Conservation (phyloP, 1,140 invertebrate genomes). For the Aphelinus certus region DNA sequence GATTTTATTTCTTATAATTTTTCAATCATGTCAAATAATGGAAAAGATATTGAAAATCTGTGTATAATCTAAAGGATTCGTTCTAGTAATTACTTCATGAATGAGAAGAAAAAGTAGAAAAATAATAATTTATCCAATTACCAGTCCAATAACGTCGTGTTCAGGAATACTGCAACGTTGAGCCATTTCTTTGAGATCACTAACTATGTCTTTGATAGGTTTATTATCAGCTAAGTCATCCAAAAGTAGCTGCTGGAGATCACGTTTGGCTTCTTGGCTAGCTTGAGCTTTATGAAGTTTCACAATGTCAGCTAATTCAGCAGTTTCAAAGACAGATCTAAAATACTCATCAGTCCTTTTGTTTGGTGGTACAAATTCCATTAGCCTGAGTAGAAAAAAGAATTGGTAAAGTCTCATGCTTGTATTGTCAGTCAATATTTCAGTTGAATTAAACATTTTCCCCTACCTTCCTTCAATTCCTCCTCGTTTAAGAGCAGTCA, state of each 20-base stretch:
- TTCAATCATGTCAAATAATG: background rate
- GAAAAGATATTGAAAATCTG: too few relatives aligned
- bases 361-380: conserved; percentile 93
- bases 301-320: conserved; percentile 86
- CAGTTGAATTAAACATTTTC: conserved; percentile 14
- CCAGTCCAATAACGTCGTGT: conserved; percentile 86
- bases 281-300: conserved; percentile 91
- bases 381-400: conserved; percentile 70
- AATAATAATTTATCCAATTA: conserved; percentile 59
- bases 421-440: background rate
- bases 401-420: background rate
- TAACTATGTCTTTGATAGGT: conserved; percentile 81
- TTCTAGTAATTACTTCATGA: too few relatives aligned
- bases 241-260: conserved; percentile 78
- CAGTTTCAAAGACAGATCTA: conserved; percentile 83
- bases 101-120: background rate
- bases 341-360: conserved; percentile 91
- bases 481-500: conserved; percentile 86
- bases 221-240: conserved; percentile 86
- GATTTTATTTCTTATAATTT: conserved; percentile 11
- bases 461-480: conserved; percentile 82
- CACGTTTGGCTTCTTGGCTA: conserved; percentile 85
- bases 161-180: conserved; percentile 83
- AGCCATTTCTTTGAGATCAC: conserved; percentile 87
- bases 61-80: too few relatives aligned